Evolutionary conservation across 2,113 vertebrate species (phyloP).

Genomic region (Pampusana beccarii): DNA sequence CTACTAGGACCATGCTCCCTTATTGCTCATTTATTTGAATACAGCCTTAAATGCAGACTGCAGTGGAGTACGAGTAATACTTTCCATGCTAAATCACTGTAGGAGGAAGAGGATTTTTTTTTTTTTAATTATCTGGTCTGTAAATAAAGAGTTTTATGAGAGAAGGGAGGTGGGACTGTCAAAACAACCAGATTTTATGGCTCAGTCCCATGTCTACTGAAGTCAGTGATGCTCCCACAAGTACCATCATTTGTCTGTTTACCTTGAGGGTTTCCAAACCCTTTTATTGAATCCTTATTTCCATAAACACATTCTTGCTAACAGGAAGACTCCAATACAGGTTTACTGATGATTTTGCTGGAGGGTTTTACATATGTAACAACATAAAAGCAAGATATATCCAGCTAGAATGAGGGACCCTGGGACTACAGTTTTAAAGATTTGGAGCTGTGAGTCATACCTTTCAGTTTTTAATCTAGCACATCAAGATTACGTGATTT

Average conservation of each 20-base stretch:
- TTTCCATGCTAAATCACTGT: background rate
- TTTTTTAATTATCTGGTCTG: background rate
- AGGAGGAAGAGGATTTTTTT: background rate
- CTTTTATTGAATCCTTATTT: background rate
- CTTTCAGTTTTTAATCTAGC: conserved; percentile 1
- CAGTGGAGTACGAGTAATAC: background rate
- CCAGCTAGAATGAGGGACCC: background rate
- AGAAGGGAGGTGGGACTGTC: background rate
- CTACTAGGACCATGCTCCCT: background rate
- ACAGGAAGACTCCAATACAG: background rate
- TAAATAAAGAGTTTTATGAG: conserved; percentile 32
- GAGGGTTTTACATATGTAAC: background rate
- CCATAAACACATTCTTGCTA: background rate
- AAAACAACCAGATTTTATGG: conserved; percentile 25
- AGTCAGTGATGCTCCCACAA: background rate
- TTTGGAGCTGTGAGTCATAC: background rate
- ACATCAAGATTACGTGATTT: background rate
- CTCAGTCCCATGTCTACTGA: background rate
- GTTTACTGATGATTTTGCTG: background rate
- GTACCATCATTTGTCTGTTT: background rate
- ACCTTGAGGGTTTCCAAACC: background rate
- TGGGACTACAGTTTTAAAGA: background rate
- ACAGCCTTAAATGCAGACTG: background rate
- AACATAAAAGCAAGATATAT: background rate
- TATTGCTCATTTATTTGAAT: background rate